phyloP scores from a whole-genome alignment of 2,113 vertebrate genomes.

The Apodemus speciosus region DNA sequence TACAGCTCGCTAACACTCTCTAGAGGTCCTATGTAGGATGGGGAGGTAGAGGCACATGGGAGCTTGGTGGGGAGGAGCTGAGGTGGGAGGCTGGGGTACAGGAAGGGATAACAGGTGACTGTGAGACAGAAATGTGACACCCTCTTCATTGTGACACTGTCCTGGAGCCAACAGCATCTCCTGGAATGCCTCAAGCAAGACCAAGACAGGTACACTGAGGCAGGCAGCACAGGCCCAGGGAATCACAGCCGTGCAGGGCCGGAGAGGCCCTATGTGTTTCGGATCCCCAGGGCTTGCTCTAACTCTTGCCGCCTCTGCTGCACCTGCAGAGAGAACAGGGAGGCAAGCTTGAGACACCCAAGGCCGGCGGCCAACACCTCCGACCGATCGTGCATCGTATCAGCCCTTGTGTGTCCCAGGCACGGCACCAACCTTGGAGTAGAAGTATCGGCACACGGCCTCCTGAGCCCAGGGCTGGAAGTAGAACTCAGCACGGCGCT shows the following conservation, averaged over 20 bases:
- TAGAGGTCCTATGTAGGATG: slow-evolving; percentile 70
- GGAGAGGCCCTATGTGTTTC: slow-evolving; percentile 91
- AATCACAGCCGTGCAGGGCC: slow-evolving; percentile 74
- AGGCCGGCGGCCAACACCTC: neutral
- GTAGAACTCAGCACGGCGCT: slow-evolving; percentile 97
- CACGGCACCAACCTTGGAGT: slow-evolving; percentile 92
- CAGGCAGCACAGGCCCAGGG: slow-evolving; percentile 74
- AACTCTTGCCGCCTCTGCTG: slow-evolving; percentile 97
- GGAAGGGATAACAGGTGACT: slow-evolving; percentile 66
- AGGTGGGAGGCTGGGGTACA: slow-evolving; percentile 45
- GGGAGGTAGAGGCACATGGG: slow-evolving; percentile 77
- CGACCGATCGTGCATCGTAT: neutral
- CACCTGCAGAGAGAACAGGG: slow-evolving; percentile 87
- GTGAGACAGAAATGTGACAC: slow-evolving; percentile 82
- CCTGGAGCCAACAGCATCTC: slow-evolving; percentile 78
- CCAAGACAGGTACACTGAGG: slow-evolving; percentile 73
- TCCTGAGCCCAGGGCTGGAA: slow-evolving; percentile 99
- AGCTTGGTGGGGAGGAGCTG: slow-evolving; percentile 54
- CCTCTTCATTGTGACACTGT: slow-evolving; percentile 75
- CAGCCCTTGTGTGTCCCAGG: neutral
- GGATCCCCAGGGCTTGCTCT: slow-evolving; percentile 98
- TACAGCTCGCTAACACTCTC: slow-evolving; percentile 77
- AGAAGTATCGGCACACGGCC: slow-evolving; percentile 98
- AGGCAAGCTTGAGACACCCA: slow-evolving; percentile 6
- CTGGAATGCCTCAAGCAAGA: slow-evolving; percentile 71